These are phyloP conservation scores for Nasonia longicornis DNA, from an alignment of 1,140 invertebrate species.

Conservation along the genomic window DNA sequence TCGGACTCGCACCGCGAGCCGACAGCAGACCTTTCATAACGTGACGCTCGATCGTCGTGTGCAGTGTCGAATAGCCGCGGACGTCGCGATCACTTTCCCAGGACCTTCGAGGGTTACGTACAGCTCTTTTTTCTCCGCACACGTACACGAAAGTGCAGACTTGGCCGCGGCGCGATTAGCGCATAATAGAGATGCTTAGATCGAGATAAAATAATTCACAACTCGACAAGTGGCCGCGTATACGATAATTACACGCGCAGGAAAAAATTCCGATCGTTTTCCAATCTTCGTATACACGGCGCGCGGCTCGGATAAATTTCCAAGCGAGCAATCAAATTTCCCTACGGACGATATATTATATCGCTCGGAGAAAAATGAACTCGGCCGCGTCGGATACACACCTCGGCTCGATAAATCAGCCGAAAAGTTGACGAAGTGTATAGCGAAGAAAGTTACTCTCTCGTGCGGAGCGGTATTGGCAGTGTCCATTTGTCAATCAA, in stretches of 20 bases:
- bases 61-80: conserved; percentile 12
- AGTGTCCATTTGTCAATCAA: conserved; percentile 38
- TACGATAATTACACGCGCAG: conserved; percentile 19
- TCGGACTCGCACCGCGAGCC: not conserved
- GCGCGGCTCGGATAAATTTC: not conserved
- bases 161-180: not conserved
- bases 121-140: conserved; percentile 4
- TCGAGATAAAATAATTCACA: conserved; percentile 28
- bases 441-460: conserved; percentile 3
- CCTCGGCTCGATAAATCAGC: not conserved
- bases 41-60: not conserved
- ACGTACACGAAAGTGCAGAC: not conserved
- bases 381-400: not conserved
- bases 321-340: not conserved
- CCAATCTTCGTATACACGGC: not conserved
- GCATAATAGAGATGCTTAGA: conserved; percentile 33
- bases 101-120: conserved; percentile 41
- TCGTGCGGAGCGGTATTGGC: not conserved
- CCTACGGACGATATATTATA: not conserved
- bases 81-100: conserved; percentile 50
- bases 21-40: not conserved
- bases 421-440: conserved; percentile 10
- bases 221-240: conserved; percentile 3
- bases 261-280: conserved; percentile 11
- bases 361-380: conserved; percentile 1